Base-by-base conservation (phyloP, 2,888 invertebrate genomes). In the Rhingia rostrata region DNA sequence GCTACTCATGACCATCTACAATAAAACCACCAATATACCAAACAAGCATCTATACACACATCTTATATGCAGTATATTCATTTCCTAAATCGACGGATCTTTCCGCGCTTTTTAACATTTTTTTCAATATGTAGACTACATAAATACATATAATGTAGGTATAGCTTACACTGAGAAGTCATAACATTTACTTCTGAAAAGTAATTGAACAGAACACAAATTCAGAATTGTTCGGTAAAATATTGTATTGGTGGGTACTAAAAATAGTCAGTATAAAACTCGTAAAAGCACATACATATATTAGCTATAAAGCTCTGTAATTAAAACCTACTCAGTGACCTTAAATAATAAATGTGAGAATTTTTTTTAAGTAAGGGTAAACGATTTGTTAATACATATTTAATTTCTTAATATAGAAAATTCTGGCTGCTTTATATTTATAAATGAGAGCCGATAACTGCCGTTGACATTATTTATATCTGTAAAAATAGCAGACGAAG, bases 1-100 rank as follows among this genome's bases (percentile, higher is more conserved):
- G 54, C 10, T 6, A 51, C 1, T 41, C 67, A 54, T 67, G 54
- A 33, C 53, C 33, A 69, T 47, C 56, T 47, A 45, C 54, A 69
- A 56, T 35, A 45, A 54, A 22, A 22, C 22, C 22, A 54, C 54
- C 54, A 43, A 39, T 6, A 14, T 0, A 9, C 9, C 4, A 5
- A 6, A 6, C 6, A 45, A 3, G 6, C 30, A 47, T 10, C 10
- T 35, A 47, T 4, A 49, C 10, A 41, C 6, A 43, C 5, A 12
- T n/a, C n/a, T n/a, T n/a, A n/a, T 43, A 37, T 32, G 45, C 22
- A 60, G 4, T 33, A 4, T 61, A 4, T 61, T 45, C 43, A 61
- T 14, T 45, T 45, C 45, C 33, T 33, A 61, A 61, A 45, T 47
- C 47, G 33, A 6, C 14, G 47, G 9, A 9, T 47, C 35, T 37